A percentile compares a stretch with the other conserved stretches of the same genome.
phyloP scores from a whole-genome alignment of 2,888 invertebrate species.

The Linyphia triangularis region DNA sequence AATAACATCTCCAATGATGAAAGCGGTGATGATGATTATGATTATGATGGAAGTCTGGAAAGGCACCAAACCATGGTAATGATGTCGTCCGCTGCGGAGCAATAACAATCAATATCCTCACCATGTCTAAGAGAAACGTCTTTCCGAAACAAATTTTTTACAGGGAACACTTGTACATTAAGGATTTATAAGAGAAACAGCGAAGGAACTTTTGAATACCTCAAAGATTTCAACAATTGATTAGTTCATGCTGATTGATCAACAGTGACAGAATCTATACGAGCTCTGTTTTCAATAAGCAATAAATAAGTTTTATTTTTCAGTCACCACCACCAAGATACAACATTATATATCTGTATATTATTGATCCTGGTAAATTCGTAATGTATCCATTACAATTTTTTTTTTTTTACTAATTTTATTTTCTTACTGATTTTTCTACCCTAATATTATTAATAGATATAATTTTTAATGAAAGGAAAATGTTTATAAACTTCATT shows the following conservation, averaged over 20 bases:
- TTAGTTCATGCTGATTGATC: not conserved
- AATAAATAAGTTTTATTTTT: no score
- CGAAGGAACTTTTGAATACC: not conserved
- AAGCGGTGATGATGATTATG: not conserved
- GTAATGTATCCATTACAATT: no score
- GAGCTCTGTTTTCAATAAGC: no score
- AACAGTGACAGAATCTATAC: no score
- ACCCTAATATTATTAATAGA: no score
- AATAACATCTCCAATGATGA: not conserved
- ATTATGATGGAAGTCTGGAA: not conserved
- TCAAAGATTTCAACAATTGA: not conserved
- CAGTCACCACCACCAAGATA: no score
- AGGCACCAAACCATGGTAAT: constrained; percentile 10
- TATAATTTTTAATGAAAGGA: no score
- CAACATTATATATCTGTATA: no score
- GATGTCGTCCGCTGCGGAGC: constrained; percentile 23
- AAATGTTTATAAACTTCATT: no score
- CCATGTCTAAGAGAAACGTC: constrained; percentile 1
- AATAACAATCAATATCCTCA: constrained; percentile 55
- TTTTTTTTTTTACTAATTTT: no score
- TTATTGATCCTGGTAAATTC: no score
- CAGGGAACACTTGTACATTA: not conserved
- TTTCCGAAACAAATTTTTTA: not conserved
- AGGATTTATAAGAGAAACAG: not conserved
- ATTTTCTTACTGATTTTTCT: no score